Base-by-base conservation (phyloP, 2,888 invertebrate genomes). In the Cepaea hortensis region DNA sequence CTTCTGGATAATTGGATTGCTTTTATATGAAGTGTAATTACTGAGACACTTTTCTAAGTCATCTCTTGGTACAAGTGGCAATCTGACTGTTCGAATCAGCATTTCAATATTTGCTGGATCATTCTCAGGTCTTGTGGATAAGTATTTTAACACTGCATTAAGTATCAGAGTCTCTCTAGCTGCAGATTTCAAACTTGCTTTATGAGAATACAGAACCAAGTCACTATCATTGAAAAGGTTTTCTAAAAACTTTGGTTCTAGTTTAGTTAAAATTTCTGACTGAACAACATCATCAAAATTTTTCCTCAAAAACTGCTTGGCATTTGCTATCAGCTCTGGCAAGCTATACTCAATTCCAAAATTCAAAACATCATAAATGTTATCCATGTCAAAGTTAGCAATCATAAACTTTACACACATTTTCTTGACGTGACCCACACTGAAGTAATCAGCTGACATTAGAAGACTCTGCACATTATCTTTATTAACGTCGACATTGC, bases 381-480 rank as follows among this genome's bases (percentile, higher is more conserved):
- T 82, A 23, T 23, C 86, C 50, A 15, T 4, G 68, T 81, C 82
- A 20, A 82, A 48, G 35, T 76, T 72, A 15, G n/a, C 23, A 62
- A 68, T 68, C 86, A 86, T 86, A 20, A 75, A 86, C 48, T 50
- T 75, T 15, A 73, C 55, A 77, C 86, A 86, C 20, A 65, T 73
- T 46, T 55, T 48, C 61, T 76, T 86, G 35, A 35, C 35, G 35
- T 35, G 35, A 35, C 35, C 35, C 35, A 35, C 35, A 35, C 35
- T 35, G 35, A 35, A 35, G 35, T 35, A 35, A 35, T 35, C 35
- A 35, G 35, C 35, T 35, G 35, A 35, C 35, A 35, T 35, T 35
- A 35, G n/a, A 76, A 86, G 20, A 65, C 15, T 68, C 35, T 86
- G 86, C 11, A 86, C 86, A 77, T 81, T 86, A 15, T 82, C 86